Conservation (phyloP, 1,140 invertebrate species). For the Pseudomyrmex gracilis region DNA sequence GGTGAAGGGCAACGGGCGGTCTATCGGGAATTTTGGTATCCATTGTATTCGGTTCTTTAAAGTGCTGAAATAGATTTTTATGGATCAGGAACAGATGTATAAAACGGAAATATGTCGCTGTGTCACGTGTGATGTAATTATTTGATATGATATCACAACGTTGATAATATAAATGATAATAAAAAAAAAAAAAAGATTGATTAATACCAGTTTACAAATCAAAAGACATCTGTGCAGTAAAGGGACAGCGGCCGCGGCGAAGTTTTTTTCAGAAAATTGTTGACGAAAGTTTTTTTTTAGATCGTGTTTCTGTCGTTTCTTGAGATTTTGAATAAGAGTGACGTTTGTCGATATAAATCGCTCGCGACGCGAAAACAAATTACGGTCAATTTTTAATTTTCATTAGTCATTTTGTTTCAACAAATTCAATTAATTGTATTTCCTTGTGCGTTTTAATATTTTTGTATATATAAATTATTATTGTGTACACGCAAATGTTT, state of each 20-base stretch:
- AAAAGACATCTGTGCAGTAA: constrained; percentile 50
- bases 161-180: no score
- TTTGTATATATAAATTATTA: no score
- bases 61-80: constrained; percentile 13
- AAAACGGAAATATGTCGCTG: neutral
- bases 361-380: constrained; percentile 52
- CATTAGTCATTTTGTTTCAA: constrained; percentile 21
- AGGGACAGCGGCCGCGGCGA: constrained; percentile 50
- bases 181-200: neutral
- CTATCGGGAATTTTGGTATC: constrained; percentile 45
- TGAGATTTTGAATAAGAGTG: constrained; percentile 48
- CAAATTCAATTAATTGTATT: constrained; percentile 20
- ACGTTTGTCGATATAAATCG: constrained; percentile 26
- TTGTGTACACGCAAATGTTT: no score
- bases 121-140: neutral
- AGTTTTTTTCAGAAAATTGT: constrained; percentile 42
- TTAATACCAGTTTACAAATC: constrained; percentile 58
- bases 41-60: neutral
- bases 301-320: constrained; percentile 42
- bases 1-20: constrained; percentile 35
- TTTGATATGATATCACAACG: neutral
- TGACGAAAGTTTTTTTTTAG: constrained; percentile 1
- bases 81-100: neutral
- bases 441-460: no score
- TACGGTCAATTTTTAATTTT: constrained; percentile 23